These are phyloP conservation scores for Oryzias curvinotus DNA, from an alignment of 2,113 vertebrate genomes.

Conservation along the genomic window DNA sequence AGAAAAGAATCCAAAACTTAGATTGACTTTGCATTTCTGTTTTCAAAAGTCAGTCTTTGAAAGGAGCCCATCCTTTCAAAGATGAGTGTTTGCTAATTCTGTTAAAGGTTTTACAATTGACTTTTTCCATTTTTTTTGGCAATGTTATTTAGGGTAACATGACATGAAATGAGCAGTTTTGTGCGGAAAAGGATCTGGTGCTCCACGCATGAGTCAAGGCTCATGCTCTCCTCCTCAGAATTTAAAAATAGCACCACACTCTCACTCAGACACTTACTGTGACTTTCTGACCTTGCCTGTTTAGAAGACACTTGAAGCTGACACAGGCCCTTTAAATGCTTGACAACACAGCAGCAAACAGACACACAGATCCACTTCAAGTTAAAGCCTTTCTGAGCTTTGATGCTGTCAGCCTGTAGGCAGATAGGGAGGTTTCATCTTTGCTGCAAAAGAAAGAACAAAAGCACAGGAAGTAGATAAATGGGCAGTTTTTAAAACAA, in stretches of 20 bases:
- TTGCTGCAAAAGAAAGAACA: background rate
- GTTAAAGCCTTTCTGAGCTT: background rate
- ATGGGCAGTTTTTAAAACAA: slow-evolving; percentile 22
- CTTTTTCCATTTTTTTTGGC: background rate
- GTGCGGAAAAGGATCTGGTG: slow-evolving; percentile 34
- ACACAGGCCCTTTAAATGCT: slow-evolving; percentile 39
- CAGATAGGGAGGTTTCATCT: slow-evolving; percentile 13
- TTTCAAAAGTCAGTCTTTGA: background rate
- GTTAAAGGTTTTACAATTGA: background rate
- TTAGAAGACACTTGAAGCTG: slow-evolving; percentile 54
- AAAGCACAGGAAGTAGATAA: slow-evolving; percentile 14
- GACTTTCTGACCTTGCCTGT: slow-evolving; percentile 56
- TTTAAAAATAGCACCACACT: slow-evolving; percentile 66
- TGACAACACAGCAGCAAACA: slow-evolving; percentile 16
- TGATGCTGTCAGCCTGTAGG: slow-evolving; percentile 4
- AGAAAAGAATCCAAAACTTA: background rate
- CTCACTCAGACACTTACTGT: slow-evolving; percentile 55
- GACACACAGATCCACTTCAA: slow-evolving; percentile 1
- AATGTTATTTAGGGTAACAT: slow-evolving; percentile 26
- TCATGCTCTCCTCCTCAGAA: slow-evolving; percentile 45
- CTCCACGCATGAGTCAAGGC: slow-evolving; percentile 55
- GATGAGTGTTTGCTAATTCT: background rate
- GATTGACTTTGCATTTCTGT: background rate
- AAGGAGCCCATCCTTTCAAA: background rate
- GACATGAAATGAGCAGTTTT: slow-evolving; percentile 11